Percentiles rank a stretch among this genome's conserved stretches.
These are phyloP conservation scores for Theretra japonica DNA, from an alignment of 2,888 invertebrate species.

Conservation along the genomic window DNA sequence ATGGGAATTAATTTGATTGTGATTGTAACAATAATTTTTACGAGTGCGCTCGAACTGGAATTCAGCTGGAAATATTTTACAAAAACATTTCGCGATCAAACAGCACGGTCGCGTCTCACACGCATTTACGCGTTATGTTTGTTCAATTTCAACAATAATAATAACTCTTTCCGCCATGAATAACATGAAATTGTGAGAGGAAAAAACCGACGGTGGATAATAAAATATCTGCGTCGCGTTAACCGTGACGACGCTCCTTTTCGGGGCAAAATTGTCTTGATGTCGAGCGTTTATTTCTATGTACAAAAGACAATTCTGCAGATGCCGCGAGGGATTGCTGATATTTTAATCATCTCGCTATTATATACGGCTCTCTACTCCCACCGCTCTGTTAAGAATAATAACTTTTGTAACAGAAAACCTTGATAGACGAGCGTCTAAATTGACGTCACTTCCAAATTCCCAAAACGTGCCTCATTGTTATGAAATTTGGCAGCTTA, in stretches of 20 bases:
- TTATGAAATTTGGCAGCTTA: constrained; percentile 27
- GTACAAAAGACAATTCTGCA: constrained; percentile 52
- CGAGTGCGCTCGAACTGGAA: background rate
- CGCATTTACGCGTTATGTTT: constrained; percentile 41
- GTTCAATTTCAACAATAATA: constrained; percentile 48
- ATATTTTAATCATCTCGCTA: constrained; percentile 64
- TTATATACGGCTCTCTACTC: constrained; percentile 48
- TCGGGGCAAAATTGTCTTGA: constrained; percentile 57
- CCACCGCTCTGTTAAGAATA: constrained; percentile 48
- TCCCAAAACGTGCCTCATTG: constrained; percentile 25
- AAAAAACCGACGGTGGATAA: constrained; percentile 50
- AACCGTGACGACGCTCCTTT: constrained; percentile 53
- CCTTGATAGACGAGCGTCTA: constrained; percentile 34
- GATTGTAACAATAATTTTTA: constrained; percentile 22
- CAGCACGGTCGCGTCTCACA: constrained; percentile 17
- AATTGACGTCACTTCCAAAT: constrained; percentile 28
- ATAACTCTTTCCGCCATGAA: constrained; percentile 56
- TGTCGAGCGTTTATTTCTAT: constrained; percentile 55
- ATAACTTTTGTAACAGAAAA: constrained; percentile 49
- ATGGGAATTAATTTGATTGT: constrained; percentile 14
- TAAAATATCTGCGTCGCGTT: constrained; percentile 54
- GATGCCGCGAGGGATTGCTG: constrained; percentile 49
- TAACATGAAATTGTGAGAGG: constrained; percentile 50
- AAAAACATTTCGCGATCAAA: constrained; percentile 22
- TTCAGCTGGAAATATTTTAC: constrained; percentile 11